phyloP scores from a whole-genome alignment of 2,797 vertebrate species.

The Luscinia megarhynchos region DNA sequence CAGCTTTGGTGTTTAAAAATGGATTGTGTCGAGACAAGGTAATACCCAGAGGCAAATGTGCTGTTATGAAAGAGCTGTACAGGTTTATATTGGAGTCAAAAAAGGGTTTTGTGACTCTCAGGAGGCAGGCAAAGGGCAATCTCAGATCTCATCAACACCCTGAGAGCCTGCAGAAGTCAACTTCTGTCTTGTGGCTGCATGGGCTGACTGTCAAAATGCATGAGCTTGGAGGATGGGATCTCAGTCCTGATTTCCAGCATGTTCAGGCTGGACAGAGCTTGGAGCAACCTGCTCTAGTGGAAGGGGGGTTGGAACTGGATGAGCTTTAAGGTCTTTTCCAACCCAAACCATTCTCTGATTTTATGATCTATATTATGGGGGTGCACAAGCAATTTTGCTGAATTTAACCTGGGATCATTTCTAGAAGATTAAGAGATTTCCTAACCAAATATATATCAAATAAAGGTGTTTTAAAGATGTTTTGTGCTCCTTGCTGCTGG shows the following conservation, averaged over 20 bases:
- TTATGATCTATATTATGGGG: neutral
- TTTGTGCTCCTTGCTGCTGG: neutral
- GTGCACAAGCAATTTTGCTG: neutral
- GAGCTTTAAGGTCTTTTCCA: neutral
- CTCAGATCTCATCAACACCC: neutral
- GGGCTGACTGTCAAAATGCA: neutral
- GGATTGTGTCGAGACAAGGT: slow-evolving; percentile 57
- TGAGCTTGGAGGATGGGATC: neutral
- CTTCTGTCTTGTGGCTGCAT: neutral
- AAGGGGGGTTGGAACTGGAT: neutral
- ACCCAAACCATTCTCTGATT: neutral
- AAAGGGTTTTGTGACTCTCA: slow-evolving; percentile 20
- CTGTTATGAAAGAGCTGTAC: slow-evolving; percentile 31
- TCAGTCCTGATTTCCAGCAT: neutral
- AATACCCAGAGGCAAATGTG: slow-evolving; percentile 55
- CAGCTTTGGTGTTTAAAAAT: slow-evolving; percentile 58
- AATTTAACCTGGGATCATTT: neutral
- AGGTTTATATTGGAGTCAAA: slow-evolving; percentile 26
- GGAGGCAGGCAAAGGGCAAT: slow-evolving; percentile 7
- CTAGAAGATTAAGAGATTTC: neutral
- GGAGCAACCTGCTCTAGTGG: neutral
- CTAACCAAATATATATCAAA: neutral
- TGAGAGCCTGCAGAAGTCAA: neutral
- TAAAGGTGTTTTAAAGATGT: neutral
- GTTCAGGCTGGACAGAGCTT: neutral